Conservation (phyloP, 2,888 invertebrate genomes). For the Empis stercorea region DNA sequence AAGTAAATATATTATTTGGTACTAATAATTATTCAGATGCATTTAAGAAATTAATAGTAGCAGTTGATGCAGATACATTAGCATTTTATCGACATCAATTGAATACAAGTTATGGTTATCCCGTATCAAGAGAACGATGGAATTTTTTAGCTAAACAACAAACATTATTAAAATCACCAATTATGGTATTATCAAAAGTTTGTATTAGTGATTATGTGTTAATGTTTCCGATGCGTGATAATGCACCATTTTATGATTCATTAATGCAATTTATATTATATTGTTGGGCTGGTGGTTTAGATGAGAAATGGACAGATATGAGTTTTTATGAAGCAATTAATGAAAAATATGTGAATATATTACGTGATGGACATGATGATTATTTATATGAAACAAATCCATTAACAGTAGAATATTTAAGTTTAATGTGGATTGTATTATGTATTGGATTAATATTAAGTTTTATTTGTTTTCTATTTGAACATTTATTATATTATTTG, state of each 20-base stretch:
- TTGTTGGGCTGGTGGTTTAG: neutral
- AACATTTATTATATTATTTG: too few species aligned
- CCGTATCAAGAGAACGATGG: conserved; percentile 25
- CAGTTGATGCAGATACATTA: neutral
- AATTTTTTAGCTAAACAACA: conserved; percentile 22
- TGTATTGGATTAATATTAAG: too few species aligned
- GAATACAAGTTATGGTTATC: conserved; percentile 22
- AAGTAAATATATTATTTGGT: conserved; percentile 12
- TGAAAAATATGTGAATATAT: neutral
- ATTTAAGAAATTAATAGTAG: neutral
- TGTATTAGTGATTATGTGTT: conserved; percentile 25
- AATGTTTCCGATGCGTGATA: conserved; percentile 19
- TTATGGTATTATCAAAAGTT: conserved; percentile 21
- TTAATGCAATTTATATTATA: neutral
- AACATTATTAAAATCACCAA: conserved; percentile 16
- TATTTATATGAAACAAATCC: neutral
- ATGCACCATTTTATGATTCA: neutral
- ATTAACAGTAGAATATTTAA: too few species aligned
- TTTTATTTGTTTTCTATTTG: too few species aligned
- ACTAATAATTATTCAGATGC: neutral
- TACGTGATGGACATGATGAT: neutral
- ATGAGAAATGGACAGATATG: neutral
- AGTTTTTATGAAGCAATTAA: neutral
- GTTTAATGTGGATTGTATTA: too few species aligned
- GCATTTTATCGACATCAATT: conserved; percentile 17